Evolutionary conservation across 2,113 vertebrate genomes (phyloP), one percentile per base, ranked within the genome.

Genomic region (Morone saxatilis): DNA sequence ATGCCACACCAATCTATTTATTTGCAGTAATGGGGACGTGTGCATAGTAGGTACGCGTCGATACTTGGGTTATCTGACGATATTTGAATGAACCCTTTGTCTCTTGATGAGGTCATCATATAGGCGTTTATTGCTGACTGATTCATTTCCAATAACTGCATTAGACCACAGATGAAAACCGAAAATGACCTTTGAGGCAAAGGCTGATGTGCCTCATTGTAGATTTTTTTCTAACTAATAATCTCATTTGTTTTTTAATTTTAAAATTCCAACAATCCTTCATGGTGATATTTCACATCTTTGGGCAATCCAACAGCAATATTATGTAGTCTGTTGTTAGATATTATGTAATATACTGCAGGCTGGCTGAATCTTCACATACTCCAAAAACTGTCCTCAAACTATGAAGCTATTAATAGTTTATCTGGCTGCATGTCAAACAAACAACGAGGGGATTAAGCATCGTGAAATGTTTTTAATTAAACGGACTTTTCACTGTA

Each of bases 1-100:
- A 96, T 95, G 95, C 95, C 93, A 96, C 93, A 91, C 90, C 94
- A 95, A 97, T 97, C 96, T 96, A 97, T 97, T 97, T 95, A 97
- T 97, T 96, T 96, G 93, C 95, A 85, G 86, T 97, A 97, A 98
- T 97, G 97, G 97, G 93, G 93, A 92, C 94, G 95, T 93, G 95
- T 93, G 95, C 94, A 79, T 91, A 91, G 93, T 93, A 91, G 86
- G 93, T 92, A 22, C 87, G 17, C 94, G 95, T 97, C 97, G 93
- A 97, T 97, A 96, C 84, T 90, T 91, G 95, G 95, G 93, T 93
- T 96, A 97, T 96, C 89, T 92, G 93, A 92, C 91, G 88, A 94
- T 93, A 96, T 96, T 95, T 96, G 95, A 93, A 95, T 91, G 94
- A 82, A 90, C 84, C 85, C 83, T 91, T 93, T 94, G 92, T 92